Conservation (phyloP, 2,113 vertebrate genomes). For the Megaleporinus macrocephalus region DNA sequence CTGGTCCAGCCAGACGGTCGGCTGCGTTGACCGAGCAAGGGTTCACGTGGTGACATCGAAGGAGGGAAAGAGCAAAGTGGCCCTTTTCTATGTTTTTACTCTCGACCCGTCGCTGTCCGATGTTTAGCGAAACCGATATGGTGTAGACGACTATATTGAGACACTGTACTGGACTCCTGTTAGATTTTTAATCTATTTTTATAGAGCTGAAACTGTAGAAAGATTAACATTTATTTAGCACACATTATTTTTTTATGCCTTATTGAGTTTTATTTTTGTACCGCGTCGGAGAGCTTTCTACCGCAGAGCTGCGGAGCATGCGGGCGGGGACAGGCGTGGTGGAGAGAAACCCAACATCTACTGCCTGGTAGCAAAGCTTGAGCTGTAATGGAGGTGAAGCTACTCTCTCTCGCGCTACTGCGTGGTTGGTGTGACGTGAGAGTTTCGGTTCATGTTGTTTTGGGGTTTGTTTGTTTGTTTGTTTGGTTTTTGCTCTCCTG, state of each 20-base stretch:
- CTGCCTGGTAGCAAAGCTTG: slow-evolving; percentile 21
- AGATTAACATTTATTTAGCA: slow-evolving; percentile 70
- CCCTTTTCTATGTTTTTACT: slow-evolving; percentile 48
- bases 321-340: neutral
- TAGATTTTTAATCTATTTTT: slow-evolving; percentile 84
- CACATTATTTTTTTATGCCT: slow-evolving; percentile 66
- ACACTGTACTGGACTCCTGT: slow-evolving; percentile 74
- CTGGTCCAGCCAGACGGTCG: no score
- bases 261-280: slow-evolving; percentile 68
- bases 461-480: slow-evolving; percentile 15
- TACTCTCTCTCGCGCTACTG: neutral
- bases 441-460: neutral
- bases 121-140: slow-evolving; percentile 49
- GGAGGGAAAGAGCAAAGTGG: slow-evolving; percentile 69
- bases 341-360: neutral
- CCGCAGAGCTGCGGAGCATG: slow-evolving; percentile 61
- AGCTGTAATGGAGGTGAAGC: neutral
- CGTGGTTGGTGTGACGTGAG: neutral
- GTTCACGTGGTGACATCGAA: slow-evolving; percentile 60
- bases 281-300: slow-evolving; percentile 65
- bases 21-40: no score
- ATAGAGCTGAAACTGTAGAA: slow-evolving; percentile 70
- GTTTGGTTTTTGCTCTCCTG: neutral
- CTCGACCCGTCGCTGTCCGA: slow-evolving; percentile 67
- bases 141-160: slow-evolving; percentile 60